These are phyloP conservation scores for Meriones psammophilus DNA, from an alignment of 2,797 vertebrate genomes.

Conservation along the genomic window DNA sequence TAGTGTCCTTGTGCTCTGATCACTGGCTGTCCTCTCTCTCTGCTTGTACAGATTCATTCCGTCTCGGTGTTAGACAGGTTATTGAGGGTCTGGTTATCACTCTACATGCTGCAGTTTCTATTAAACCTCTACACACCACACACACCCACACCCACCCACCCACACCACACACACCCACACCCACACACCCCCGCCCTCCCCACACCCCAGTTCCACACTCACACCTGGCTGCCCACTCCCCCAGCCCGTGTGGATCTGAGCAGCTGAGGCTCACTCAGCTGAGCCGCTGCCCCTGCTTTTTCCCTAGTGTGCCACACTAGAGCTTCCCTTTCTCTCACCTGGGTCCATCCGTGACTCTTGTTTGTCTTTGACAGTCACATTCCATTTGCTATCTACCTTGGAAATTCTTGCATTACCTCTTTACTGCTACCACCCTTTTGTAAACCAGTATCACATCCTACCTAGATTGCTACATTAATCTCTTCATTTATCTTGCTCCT, in stretches of 20 bases:
- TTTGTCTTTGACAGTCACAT: not conserved
- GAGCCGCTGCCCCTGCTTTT: not conserved
- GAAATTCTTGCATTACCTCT: not conserved
- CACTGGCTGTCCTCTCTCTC: not conserved
- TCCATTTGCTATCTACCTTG: not conserved
- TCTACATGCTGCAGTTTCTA: not conserved
- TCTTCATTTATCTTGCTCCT: not conserved
- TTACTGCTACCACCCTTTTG: not conserved
- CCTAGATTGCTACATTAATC: not conserved
- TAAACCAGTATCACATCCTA: not conserved
- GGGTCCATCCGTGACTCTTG: not conserved
- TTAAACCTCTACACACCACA: not conserved
- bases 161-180: too few species aligned
- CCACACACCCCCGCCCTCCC: too few species aligned
- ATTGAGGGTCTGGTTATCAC: not conserved
- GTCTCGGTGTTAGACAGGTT: not conserved
- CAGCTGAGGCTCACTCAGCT: not conserved
- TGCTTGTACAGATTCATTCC: not conserved
- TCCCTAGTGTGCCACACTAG: not conserved
- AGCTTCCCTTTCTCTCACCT: not conserved
- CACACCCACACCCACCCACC: too few species aligned
- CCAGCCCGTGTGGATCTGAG: not conserved
- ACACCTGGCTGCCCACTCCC: too few species aligned
- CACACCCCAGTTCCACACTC: not conserved
- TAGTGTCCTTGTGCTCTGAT: not conserved